Base-by-base conservation (phyloP, 2,797 vertebrate species). In the Myiothlypis chrysogaster region DNA sequence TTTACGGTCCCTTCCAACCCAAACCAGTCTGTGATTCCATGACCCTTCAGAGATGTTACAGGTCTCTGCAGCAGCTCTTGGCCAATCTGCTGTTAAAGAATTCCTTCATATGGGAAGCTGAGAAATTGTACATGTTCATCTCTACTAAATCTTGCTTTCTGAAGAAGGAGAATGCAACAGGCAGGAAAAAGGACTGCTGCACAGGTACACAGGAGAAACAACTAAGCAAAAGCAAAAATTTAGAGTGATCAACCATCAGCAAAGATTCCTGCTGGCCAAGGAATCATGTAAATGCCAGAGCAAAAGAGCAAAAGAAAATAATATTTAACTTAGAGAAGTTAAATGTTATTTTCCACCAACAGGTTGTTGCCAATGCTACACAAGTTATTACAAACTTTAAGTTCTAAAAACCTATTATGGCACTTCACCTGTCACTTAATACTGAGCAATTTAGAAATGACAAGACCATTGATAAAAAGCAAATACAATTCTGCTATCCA, bases 381-480 rank as follows among this genome's bases (percentile, higher is more conserved):
- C 32, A 43, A 2, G 0, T 49, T 49, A 82, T 32, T 44, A 68
- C 37, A 64, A 64, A 64, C 8, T 19, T 28, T 6, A 14, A 32
- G 20, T 27, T 44, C 37, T 34, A 18, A 49, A 94, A 73, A 55
- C 1, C 47, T 65, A 30, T 73, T 65, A 17, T 10, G 49, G n/a
- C 18, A 41, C 46, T 46, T 75, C 46, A 78, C 30, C 27, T 72
- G 17, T 90, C 77, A 72, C 53, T 82, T 91, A 35, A 75, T 76
- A 65, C 32, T 87, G 64, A 91, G 50, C 50, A 93, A 84, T 94
- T 96, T 91, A 94, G 92, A 96, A 83, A 81, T 43, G 15, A 49
- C 32, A 3, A 49, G 35, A 90, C 78, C 68, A 82, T 57, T 95
- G 76, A 70, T 61, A 52, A 52, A 73, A 95, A 55, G 69, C 49